Evolutionary conservation across 2,113 vertebrate species (phyloP).

Genomic region (Protobothrops mucrosquamatus): DNA sequence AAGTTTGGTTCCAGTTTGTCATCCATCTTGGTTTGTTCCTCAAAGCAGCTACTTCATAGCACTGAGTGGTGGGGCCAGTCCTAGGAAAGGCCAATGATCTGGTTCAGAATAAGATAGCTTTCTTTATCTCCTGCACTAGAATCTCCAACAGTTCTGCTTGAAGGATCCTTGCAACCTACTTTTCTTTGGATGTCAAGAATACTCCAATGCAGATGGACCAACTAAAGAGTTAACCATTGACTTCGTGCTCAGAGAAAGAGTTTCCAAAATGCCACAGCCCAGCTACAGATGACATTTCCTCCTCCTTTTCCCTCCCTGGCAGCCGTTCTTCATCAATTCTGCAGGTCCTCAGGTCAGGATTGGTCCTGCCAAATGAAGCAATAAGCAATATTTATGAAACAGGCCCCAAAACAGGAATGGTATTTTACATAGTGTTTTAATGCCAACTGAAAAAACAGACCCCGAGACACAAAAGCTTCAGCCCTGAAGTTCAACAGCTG

Average conservation of each 20-base stretch:
- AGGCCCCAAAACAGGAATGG: not conserved
- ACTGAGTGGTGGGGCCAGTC: not conserved
- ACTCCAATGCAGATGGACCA: not conserved
- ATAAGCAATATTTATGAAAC: not conserved
- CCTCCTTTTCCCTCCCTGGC: too few species aligned
- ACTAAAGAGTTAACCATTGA: not conserved
- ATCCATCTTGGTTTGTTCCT: not conserved
- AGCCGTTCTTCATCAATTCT: too few species aligned
- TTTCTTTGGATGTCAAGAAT: not conserved
- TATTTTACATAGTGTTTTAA: not conserved
- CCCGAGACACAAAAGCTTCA: not conserved
- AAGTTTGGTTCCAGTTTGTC: not conserved
- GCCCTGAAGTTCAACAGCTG: not conserved
- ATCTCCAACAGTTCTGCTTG: not conserved
- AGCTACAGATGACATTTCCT: too few species aligned
- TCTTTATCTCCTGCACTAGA: not conserved
- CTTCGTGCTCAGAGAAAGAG: not conserved
- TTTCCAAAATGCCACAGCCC: not conserved
- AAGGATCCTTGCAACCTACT: not conserved
- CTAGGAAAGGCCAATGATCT: not conserved
- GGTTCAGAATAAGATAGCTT: not conserved
- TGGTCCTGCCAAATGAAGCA: not conserved
- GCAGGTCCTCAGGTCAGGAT: not conserved
- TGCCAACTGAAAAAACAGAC: not conserved
- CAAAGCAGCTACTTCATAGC: not conserved